These are phyloP conservation scores for Callorhinus ursinus DNA, from an alignment of 2,113 vertebrate species.

Conservation along the genomic window DNA sequence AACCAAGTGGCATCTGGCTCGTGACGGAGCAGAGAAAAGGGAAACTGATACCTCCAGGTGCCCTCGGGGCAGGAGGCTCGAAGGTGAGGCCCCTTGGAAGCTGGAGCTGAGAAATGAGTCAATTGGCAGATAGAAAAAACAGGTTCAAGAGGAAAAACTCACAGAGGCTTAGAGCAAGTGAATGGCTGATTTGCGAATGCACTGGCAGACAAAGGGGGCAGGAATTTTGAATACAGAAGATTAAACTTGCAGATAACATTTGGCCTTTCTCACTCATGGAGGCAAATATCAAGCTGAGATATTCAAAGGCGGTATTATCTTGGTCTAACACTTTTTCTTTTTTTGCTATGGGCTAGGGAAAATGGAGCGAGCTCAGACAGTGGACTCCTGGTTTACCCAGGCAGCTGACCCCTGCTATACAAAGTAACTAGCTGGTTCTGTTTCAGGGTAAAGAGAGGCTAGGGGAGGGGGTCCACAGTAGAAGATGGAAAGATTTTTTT, in stretches of 20 bases:
- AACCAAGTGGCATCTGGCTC: neutral
- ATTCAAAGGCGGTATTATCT: conserved; percentile 81
- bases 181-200: conserved; percentile 75
- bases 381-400: conserved; percentile 55
- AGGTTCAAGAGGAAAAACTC: conserved; percentile 50
- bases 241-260: conserved; percentile 85
- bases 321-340: conserved; percentile 42
- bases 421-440: neutral
- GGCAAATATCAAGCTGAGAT: conserved; percentile 83
- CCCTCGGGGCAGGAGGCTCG: neutral
- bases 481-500: neutral
- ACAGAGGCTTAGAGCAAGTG: conserved; percentile 74
- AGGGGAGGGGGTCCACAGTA: neutral
- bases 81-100: neutral
- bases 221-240: conserved; percentile 83
- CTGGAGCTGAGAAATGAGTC: neutral
- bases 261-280: conserved; percentile 79
- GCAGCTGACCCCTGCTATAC: neutral
- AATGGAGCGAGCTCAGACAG: conserved; percentile 54
- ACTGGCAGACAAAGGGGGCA: conserved; percentile 76
- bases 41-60: neutral
- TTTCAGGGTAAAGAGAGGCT: neutral
- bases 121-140: neutral
- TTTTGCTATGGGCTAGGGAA: conserved; percentile 70
- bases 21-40: conserved; percentile 1